Evolutionary conservation across 2,888 invertebrate genomes (phyloP).

Genomic region (Biston stratarius): DNA sequence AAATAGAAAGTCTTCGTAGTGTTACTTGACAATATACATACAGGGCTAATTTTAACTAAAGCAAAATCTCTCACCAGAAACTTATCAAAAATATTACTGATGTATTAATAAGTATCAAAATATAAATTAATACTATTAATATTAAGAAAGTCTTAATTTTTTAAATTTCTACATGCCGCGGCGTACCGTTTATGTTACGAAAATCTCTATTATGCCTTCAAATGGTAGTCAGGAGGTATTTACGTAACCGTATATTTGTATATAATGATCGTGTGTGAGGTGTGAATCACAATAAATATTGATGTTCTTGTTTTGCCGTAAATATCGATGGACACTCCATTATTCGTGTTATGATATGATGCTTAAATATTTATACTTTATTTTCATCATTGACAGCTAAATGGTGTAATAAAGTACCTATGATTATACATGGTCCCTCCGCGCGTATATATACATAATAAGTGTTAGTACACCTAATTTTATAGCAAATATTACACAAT

Average conservation of each 20-base stretch:
- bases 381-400: conserved; percentile 16
- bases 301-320: conserved; percentile 32
- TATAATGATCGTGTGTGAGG: conserved; percentile 18
- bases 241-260: conserved; percentile 14
- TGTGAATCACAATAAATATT: conserved; percentile 35
- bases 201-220: too few relatives aligned
- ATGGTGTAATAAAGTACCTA: conserved; percentile 11
- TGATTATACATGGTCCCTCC: not conserved
- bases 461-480: not conserved
- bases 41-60: too few relatives aligned
- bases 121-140: too few relatives aligned
- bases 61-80: too few relatives aligned
- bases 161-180: too few relatives aligned
- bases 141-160: too few relatives aligned
- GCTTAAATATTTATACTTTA: conserved; percentile 23
- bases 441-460: not conserved
- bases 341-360: conserved; percentile 24
- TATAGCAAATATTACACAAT: not conserved
- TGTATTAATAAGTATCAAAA: too few relatives aligned
- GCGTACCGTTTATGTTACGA: too few relatives aligned
- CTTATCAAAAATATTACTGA: too few relatives aligned
- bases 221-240: too few relatives aligned
- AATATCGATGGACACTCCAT: conserved; percentile 28
- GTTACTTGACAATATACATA: too few relatives aligned
- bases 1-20: too few relatives aligned